These are phyloP conservation scores for Mantis religiosa DNA, from an alignment of 2,888 invertebrate species.

Conservation along the genomic window DNA sequence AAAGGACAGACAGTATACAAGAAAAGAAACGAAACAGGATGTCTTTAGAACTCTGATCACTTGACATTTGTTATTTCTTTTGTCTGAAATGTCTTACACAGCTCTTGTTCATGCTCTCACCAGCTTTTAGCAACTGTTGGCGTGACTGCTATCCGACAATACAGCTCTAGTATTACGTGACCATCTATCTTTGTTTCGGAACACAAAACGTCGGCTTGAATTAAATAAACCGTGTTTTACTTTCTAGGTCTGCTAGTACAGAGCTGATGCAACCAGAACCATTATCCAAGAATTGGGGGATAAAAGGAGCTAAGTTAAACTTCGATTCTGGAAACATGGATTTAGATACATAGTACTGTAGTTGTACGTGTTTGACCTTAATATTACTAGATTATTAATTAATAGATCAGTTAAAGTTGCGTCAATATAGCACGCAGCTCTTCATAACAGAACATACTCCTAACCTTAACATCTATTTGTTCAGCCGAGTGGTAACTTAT, in stretches of 20 bases:
- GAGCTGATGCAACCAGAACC: background rate
- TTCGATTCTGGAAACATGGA: no score
- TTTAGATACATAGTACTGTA: no score
- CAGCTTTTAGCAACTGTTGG: background rate
- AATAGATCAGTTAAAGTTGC: no score
- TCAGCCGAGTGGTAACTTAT: no score
- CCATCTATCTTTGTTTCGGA: background rate
- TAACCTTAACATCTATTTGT: no score
- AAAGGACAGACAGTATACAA: no score
- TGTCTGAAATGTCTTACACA: background rate
- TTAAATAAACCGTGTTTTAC: background rate
- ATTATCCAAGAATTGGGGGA: background rate
- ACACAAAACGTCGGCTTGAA: background rate
- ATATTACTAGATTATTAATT: no score
- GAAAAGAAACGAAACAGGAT: background rate
- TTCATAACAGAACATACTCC: no score
- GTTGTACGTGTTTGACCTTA: no score
- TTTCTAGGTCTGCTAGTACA: background rate
- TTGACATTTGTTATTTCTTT: background rate
- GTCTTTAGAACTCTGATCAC: background rate
- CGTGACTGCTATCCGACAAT: background rate
- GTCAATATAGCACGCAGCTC: no score
- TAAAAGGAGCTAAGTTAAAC: no score
- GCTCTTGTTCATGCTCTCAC: background rate
- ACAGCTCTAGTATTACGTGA: background rate